Conservation (phyloP, 2,888 invertebrate species). For the Hirtodrosophila trivittata region DNA sequence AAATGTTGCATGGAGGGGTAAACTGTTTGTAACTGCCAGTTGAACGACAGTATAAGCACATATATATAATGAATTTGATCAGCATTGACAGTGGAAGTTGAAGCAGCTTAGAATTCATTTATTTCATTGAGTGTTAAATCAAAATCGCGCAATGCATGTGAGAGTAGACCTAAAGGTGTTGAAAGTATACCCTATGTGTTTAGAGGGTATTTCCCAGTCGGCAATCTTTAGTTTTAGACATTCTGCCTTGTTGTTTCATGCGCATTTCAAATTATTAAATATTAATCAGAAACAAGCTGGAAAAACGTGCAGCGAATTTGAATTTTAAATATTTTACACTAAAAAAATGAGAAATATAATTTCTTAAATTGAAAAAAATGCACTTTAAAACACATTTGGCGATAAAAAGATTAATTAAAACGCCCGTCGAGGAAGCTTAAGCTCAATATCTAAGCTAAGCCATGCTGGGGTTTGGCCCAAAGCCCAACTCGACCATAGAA, state of each 20-base stretch:
- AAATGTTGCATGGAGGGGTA: rapidly evolving
- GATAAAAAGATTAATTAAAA: constrained; percentile 77
- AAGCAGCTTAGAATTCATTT: no score
- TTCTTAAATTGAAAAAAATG: constrained; percentile 52
- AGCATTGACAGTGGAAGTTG: no score
- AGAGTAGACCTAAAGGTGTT: no score
- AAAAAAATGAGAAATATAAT: constrained; percentile 44
- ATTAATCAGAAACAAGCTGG: constrained; percentile 58
- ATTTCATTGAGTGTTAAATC: no score
- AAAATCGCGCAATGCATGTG: no score
- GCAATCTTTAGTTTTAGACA: rapidly evolving
- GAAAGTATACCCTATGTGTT: no score
- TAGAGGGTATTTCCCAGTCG: background rate
- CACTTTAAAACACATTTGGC: constrained; percentile 65
- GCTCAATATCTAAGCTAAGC: constrained; percentile 3
- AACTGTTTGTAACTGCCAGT: background rate
- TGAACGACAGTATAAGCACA: no score
- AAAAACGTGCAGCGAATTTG: constrained; percentile 64
- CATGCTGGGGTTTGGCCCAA: constrained; percentile 21
- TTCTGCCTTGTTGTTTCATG: constrained; percentile 42
- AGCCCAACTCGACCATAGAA: constrained; percentile 39
- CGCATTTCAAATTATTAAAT: constrained; percentile 70
- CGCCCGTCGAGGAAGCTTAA: constrained; percentile 60
- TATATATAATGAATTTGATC: no score
- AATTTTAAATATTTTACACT: constrained; percentile 63